Base-by-base conservation (phyloP, 2,888 invertebrate genomes). In the Drosophila ustulata region DNA sequence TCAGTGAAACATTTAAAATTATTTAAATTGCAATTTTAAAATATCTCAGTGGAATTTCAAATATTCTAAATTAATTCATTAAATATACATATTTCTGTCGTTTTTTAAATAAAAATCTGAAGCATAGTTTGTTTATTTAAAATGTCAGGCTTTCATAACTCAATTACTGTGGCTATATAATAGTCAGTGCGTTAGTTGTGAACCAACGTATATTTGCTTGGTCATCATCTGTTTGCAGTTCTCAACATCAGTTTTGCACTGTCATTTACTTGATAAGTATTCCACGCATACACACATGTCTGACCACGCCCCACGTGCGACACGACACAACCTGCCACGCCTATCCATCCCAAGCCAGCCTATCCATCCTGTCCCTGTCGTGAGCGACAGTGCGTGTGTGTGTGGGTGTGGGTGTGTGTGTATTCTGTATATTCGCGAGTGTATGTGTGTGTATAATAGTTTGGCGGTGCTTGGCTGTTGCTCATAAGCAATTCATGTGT, bases 401-500 rank as follows among this genome's bases (percentile, higher is more conserved):
- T 53, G 2, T 13, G 3, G 3, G n/a, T 37, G 28, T 39, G 53
- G 41, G 53, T 53, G 3, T 55, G 45, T 13, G 11, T 26, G 13
- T 53, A n/a, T n/a, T 34, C 9, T 34, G 11, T 11, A 2, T 11
- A 11, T 34, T 34, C 34, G 45, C 45, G n/a, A 28, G 28, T 28
- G 28, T 28, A 5, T 37, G 25, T 37, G 30, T 37, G 26, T 46
- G 11, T 56, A 47, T 74, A 71, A 18, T 71, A 81, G 88, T 82
- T 85, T 75, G 72, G 59, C 66, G 50, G 49, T 71, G 57, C 56
- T 56, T 43, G 65, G 45, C 66, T 61, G 57, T 58, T 57, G 71
- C 78, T 85, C 85, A 85, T 85, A 85, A 85, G 86, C 89, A 89
- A 85, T 85, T 85, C 89, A 86, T 89, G 85, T 88, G 89, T 85